These are phyloP conservation scores for Malthinus flaveolus DNA, from an alignment of 2,888 invertebrate species.

Conservation along the genomic window DNA sequence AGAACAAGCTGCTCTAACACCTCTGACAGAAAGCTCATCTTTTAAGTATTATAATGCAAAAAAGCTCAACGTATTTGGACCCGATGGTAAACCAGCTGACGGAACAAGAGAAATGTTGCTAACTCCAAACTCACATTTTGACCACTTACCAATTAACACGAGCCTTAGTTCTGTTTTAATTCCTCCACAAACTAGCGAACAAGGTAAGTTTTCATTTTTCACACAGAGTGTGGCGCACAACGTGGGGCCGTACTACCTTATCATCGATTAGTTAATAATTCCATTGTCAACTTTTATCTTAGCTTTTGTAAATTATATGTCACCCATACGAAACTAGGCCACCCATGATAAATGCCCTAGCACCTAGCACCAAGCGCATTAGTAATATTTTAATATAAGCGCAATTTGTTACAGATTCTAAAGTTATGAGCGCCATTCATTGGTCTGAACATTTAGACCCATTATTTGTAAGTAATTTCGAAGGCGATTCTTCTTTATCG, in stretches of 20 bases:
- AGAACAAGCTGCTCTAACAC: conserved; percentile 81
- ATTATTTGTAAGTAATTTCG: conserved; percentile 86
- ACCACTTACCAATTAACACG: conserved; percentile 81
- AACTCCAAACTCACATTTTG: conserved; percentile 80
- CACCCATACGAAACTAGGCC: too few species aligned
- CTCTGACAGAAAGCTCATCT: conserved; percentile 54
- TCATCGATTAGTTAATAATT: too few species aligned
- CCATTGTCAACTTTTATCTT: too few species aligned
- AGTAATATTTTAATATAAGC: too few species aligned
- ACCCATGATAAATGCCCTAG: too few species aligned
- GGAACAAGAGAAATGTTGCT: conserved; percentile 73
- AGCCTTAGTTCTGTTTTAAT: conserved; percentile 87
- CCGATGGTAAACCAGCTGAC: conserved; percentile 73
- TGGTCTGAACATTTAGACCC: conserved; percentile 95
- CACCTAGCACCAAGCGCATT: too few species aligned
- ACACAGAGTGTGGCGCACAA: too few species aligned
- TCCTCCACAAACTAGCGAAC: conserved; percentile 77
- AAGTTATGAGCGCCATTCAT: conserved; percentile 86
- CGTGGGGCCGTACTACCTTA: too few species aligned
- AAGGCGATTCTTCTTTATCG: conserved; percentile 87
- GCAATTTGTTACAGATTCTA: conserved; percentile 64
- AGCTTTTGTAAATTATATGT: too few species aligned
- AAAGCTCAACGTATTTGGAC: conserved; percentile 76
- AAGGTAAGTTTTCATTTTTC: too few species aligned
- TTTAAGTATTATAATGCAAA: conserved; percentile 80